Evolutionary conservation across 2,888 invertebrate genomes (phyloP).

Genomic region (Acanthosepion esculentum): DNA sequence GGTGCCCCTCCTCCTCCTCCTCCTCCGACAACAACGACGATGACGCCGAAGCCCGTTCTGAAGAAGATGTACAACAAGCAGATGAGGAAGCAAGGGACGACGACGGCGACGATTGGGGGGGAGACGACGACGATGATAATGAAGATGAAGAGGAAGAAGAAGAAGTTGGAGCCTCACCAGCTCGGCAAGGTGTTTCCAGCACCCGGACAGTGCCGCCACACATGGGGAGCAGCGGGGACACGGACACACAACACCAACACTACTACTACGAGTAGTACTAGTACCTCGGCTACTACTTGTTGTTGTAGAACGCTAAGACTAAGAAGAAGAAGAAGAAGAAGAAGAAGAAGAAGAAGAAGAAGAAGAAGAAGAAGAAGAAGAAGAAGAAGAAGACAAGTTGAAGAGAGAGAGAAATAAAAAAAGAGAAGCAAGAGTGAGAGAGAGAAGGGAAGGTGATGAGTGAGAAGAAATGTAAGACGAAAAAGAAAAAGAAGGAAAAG

Average conservation of each 20-base stretch:
- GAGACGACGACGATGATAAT: neutral
- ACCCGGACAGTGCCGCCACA: constrained; percentile 45
- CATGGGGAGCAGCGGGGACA: constrained; percentile 40
- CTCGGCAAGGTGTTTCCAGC: constrained; percentile 46
- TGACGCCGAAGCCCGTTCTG: constrained; percentile 34
- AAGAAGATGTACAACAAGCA: neutral
- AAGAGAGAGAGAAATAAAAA: too few species aligned
- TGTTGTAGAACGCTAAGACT: neutral
- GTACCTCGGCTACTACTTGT: neutral
- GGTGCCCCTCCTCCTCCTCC: constrained; percentile 43
- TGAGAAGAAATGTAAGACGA: neutral
- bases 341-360: neutral
- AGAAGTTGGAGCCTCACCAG: constrained; percentile 38
- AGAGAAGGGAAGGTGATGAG: neutral
- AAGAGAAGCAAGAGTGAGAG: neutral
- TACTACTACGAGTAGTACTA: neutral
- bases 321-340: neutral
- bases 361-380: neutral
- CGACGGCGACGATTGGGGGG: neutral
- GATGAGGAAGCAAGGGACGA: neutral
- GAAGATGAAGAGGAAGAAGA: neutral
- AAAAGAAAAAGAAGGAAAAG: neutral
- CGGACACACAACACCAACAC: constrained; percentile 34
- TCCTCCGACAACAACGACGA: constrained; percentile 35
- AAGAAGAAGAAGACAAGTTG: neutral